Evolutionary conservation across 2,888 invertebrate species (phyloP), one percentile per base, ranked within the genome.

Genomic region (Bhutanitis thaidina): DNA sequence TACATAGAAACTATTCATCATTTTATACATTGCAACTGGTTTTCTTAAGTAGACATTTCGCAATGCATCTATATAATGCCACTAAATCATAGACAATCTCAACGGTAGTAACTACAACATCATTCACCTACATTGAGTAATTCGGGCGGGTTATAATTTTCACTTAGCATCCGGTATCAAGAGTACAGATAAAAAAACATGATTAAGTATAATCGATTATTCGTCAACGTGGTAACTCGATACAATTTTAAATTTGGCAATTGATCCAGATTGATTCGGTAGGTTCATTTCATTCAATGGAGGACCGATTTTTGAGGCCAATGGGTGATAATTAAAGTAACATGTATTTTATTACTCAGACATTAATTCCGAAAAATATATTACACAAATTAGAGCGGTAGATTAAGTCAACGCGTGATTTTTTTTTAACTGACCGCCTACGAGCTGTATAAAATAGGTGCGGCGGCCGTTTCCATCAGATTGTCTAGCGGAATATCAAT

Each of bases 131-230:
- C 37, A 46, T 45, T 14, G 14, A 27, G 29, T 46, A 50, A 44
- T 44, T 29, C 36, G 36, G 40, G 9, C 37, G 32, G 30, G 53
- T 61, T 54, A 52, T 51, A 51, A 53, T 71, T 76, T 74, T 70
- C 71, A 68, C 71, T 68, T 27, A 48, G 67, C 73, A 74, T 80
- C 78, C 81, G 80, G 74, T 65, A 64, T 59, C 9, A 56, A 57
- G 45, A 52, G 60, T 54, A 69, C 71, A 71, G 68, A 74, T 74
- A 72, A 71, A 62, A 60, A 60, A 70, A 72, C 63, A 67, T 62
- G 71, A 71, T 65, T 62, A 57, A 69, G 59, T 61, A 62, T 67
- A 69, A 75, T 73, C 69, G 68, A 71, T 72, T 63, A 62, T 45
- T 45, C 36, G 45, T 37, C 45, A 44, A 50, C 32, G 16, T 35